These are phyloP conservation scores for Neodiprion fabricii DNA, from an alignment of 1,140 invertebrate genomes.

Conservation along the genomic window DNA sequence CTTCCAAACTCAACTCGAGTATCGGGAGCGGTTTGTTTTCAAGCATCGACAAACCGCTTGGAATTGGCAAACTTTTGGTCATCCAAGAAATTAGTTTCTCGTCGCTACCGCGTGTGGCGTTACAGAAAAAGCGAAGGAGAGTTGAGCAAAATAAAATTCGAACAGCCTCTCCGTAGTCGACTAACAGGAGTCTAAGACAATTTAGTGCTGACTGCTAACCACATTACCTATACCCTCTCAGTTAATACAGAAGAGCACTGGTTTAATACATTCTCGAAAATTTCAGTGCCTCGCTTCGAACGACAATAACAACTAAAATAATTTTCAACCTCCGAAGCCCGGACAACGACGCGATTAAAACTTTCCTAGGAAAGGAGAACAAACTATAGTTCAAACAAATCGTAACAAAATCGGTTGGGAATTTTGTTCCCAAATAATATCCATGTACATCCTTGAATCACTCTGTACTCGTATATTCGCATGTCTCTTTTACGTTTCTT, in stretches of 20 bases:
- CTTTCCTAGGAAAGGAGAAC: not conserved
- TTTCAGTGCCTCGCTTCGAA: not conserved
- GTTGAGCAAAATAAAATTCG: not conserved
- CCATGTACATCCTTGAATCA: too few relatives aligned
- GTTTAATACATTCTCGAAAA: not conserved
- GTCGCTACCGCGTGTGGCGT: not conserved
- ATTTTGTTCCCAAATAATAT: too few relatives aligned
- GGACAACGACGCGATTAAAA: not conserved
- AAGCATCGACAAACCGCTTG: not conserved
- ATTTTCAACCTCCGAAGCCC: not conserved
- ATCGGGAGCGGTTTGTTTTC: not conserved
- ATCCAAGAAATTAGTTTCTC: not conserved
- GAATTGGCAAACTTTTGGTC: not conserved
- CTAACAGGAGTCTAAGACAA: not conserved
- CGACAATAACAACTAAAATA: not conserved
- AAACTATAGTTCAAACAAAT: too few relatives aligned
- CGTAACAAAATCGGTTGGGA: too few relatives aligned
- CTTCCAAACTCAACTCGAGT: not conserved
- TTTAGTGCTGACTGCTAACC: not conserved
- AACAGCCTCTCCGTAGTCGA: not conserved
- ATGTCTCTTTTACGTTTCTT: too few relatives aligned
- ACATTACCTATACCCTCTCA: not conserved
- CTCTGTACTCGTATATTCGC: too few relatives aligned
- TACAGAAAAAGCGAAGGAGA: not conserved
- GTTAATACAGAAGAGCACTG: not conserved